A percentile compares a stretch with the other conserved stretches of the same genome.
phyloP scores from a whole-genome alignment of 2,888 invertebrate species.

The Alloscopus bannaensis region DNA sequence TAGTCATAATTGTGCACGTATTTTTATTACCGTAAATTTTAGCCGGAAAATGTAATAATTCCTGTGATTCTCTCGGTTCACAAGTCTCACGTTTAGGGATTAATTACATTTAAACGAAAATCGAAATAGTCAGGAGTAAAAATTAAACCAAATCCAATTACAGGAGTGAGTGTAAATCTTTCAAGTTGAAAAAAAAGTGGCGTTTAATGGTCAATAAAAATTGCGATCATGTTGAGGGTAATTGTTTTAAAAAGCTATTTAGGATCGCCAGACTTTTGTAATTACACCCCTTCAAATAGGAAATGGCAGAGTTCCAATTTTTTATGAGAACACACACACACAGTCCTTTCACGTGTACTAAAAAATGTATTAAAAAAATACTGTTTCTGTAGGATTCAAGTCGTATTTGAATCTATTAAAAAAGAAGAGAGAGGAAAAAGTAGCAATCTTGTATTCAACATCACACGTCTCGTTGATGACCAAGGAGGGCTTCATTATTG shows the following conservation, averaged over 20 bases:
- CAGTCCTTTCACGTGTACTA: too few species aligned
- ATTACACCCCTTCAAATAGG: slow-evolving; percentile 11
- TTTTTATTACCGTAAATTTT: too few species aligned
- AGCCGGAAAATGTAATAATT: slow-evolving; percentile 38
- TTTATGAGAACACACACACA: too few species aligned
- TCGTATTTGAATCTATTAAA: slow-evolving; percentile 53
- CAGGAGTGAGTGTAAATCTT: slow-evolving; percentile 44
- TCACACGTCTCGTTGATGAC: slow-evolving; percentile 38
- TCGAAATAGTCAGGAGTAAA: too few species aligned
- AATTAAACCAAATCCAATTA: slow-evolving; percentile 48
- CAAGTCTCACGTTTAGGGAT: too few species aligned
- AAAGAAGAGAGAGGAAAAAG: slow-evolving; percentile 25
- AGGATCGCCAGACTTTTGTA: slow-evolving; percentile 27
- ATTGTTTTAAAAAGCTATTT: slow-evolving; percentile 73
- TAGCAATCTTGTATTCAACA: slow-evolving; percentile 58
- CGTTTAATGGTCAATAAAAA: slow-evolving; percentile 68
- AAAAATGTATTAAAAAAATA: slow-evolving; percentile 9
- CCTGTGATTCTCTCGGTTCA: slow-evolving; percentile 15
- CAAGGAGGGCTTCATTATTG: slow-evolving; percentile 34
- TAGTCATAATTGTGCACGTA: too few species aligned
- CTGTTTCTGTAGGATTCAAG: too few species aligned
- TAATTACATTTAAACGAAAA: slow-evolving; percentile 37
- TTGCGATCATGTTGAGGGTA: slow-evolving; percentile 65
- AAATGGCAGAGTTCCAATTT: slow-evolving; percentile 54
- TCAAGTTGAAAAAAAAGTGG: slow-evolving; percentile 26